Evolutionary conservation across 2,888 invertebrate genomes (phyloP).

Genomic region (Trissonchulus latispiculum): DNA sequence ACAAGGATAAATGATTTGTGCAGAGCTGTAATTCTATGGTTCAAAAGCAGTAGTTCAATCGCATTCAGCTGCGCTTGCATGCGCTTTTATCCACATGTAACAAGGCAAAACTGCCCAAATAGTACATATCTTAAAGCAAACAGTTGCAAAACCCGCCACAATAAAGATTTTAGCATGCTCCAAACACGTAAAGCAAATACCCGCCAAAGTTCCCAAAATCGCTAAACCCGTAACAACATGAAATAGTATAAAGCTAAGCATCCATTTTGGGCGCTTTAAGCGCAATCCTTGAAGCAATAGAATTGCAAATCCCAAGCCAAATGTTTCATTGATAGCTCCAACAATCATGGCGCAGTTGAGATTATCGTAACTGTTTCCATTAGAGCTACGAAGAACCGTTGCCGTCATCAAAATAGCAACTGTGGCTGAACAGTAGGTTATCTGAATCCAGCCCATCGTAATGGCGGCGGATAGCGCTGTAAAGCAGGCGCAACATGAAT

Average conservation of each 20-base stretch:
- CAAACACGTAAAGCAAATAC: background rate
- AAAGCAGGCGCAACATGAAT: background rate
- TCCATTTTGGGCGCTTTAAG: background rate
- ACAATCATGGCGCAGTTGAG: background rate
- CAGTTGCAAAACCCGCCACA: background rate
- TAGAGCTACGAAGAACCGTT: background rate
- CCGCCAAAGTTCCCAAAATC: background rate
- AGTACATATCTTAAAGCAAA: background rate
- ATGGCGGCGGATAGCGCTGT: background rate
- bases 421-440: background rate
- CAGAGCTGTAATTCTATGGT: no score
- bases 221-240: background rate
- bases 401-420: background rate
- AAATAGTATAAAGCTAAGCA: background rate
- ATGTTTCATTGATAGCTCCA: background rate
- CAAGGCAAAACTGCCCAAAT: background rate
- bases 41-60: no score
- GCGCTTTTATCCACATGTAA: background rate
- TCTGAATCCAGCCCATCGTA: background rate
- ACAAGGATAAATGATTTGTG: no score
- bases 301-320: background rate
- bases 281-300: background rate
- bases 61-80: no score
- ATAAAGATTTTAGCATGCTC: background rate
- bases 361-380: background rate